These are phyloP conservation scores for Lanius collurio DNA, from an alignment of 2,113 vertebrate genomes.

Conservation along the genomic window DNA sequence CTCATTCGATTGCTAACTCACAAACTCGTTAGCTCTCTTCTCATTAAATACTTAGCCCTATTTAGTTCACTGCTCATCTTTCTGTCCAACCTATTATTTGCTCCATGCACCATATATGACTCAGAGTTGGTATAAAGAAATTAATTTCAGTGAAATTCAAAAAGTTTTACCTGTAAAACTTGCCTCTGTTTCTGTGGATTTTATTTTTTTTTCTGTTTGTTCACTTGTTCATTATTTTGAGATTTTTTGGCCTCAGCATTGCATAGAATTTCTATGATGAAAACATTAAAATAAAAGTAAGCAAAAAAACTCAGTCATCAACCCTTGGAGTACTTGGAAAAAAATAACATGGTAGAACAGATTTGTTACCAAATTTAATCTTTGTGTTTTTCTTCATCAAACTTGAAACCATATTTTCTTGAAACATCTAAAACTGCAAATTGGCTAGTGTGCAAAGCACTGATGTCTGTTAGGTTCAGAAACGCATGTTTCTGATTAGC, in stretches of 20 bases:
- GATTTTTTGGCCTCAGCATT: not conserved
- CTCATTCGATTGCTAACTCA: slow-evolving; percentile 67
- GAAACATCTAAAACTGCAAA: not conserved
- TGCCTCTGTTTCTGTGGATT: accelerated
- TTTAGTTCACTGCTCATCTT: slow-evolving; percentile 50
- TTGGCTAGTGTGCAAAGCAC: not conserved
- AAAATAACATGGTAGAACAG: not conserved
- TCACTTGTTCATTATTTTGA: not conserved
- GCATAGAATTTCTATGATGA: not conserved
- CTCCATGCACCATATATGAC: not conserved
- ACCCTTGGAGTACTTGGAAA: not conserved
- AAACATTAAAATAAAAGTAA: not conserved
- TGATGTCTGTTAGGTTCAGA: not conserved
- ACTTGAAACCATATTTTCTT: not conserved
- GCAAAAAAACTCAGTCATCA: not conserved
- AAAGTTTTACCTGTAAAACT: not conserved
- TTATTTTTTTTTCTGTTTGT: not conserved
- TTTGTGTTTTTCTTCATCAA: not conserved
- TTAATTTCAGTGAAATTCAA: not conserved
- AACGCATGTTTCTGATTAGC: not conserved
- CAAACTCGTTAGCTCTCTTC: slow-evolving; percentile 64
- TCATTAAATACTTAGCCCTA: slow-evolving; percentile 67
- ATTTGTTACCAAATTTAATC: not conserved
- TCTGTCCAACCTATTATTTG: slow-evolving; percentile 57
- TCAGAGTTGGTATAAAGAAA: not conserved